Conservation (phyloP, 2,797 vertebrate genomes). For the Rallus crepitans region DNA sequence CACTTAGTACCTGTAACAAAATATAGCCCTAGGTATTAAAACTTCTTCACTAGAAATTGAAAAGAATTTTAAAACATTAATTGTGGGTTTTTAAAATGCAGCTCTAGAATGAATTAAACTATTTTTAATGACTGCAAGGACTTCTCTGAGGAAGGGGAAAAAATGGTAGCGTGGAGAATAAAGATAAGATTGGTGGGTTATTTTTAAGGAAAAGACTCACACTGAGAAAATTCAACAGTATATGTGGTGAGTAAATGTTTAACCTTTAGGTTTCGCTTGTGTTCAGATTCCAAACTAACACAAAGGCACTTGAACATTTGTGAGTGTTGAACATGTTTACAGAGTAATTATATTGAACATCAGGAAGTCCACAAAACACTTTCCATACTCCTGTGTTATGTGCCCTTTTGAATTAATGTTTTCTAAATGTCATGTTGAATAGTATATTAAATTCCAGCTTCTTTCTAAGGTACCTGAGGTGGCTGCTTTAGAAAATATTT, state of each 20-base stretch:
- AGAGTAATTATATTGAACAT: not conserved
- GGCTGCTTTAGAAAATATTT: not conserved
- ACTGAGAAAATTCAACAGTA: not conserved
- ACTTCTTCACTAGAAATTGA: not conserved
- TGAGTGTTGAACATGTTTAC: not conserved
- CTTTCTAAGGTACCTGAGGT: not conserved
- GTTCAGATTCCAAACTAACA: not conserved
- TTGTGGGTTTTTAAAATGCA: not conserved
- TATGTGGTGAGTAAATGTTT: not conserved
- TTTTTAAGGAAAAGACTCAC: not conserved
- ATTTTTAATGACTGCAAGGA: not conserved
- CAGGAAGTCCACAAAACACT: not conserved
- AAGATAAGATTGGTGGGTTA: not conserved
- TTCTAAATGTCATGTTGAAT: conserved; percentile 15
- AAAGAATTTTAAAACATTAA: not conserved
- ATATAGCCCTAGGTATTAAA: not conserved
- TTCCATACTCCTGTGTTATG: not conserved
- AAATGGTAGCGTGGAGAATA: not conserved
- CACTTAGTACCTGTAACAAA: not conserved
- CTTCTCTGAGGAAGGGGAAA: not conserved
- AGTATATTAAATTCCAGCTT: not conserved
- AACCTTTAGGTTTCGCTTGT: not conserved
- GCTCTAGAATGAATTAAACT: not conserved
- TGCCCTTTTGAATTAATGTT: not conserved
- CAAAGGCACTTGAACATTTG: not conserved